Conservation (phyloP, 2,888 invertebrate species). For the Thysanoteuthis rhombus region DNA sequence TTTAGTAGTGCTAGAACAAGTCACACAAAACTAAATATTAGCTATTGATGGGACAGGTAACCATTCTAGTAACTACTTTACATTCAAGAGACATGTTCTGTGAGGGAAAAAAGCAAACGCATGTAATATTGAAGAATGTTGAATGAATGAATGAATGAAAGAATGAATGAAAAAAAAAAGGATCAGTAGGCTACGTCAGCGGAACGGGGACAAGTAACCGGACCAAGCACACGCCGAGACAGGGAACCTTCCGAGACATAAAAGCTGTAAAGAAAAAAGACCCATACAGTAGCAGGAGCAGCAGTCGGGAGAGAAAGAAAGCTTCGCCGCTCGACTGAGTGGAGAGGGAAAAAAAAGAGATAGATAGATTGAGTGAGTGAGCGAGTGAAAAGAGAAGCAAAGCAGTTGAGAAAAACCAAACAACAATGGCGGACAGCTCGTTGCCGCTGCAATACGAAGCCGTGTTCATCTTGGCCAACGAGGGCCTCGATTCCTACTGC, state of each 20-base stretch:
- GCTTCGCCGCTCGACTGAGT: background rate
- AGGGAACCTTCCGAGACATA: background rate
- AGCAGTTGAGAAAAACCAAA: background rate
- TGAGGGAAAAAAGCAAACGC: background rate
- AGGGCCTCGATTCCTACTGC: constrained; percentile 1
- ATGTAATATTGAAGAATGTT: background rate
- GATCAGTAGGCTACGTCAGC: background rate
- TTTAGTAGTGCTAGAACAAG: background rate
- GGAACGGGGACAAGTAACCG: background rate
- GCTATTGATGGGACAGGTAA: background rate
- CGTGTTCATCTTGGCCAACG: constrained; percentile 19
- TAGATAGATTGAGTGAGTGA: background rate
- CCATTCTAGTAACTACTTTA: background rate
- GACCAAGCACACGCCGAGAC: background rate
- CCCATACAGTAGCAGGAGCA: background rate
- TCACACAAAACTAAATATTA: no score
- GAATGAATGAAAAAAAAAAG: background rate
- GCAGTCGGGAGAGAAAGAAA: background rate
- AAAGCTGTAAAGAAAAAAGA: background rate
- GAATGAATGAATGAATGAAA: background rate
- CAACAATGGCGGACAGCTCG: constrained; percentile 18
- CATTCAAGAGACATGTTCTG: background rate
- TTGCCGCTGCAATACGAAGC: constrained; percentile 23
- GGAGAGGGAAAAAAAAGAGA: background rate
- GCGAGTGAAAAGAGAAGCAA: background rate